Base-by-base conservation (phyloP, 2,113 vertebrate species). In the Rhea americana region DNA sequence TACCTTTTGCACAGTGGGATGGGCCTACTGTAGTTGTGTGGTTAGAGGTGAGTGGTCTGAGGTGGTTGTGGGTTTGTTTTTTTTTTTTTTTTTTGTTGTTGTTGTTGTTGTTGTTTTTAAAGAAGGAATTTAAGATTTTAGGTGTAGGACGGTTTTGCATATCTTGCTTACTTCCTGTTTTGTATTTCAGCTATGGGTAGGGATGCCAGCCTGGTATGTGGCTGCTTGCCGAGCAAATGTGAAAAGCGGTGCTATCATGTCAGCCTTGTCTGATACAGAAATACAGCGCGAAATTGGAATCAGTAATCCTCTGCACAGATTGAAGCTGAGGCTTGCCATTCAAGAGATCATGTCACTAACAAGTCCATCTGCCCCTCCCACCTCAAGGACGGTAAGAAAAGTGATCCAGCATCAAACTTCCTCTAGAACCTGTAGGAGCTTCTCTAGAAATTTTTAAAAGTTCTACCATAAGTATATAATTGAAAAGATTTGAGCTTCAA, bases 161-260 rank as follows among this genome's bases (percentile, higher is more conserved):
- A 6, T 66, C 26, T 30, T 78, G 48, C 45, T 51, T 11, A n/a
- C 43, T 55, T 19, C 7, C 7, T 37, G 3, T 48, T 82, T 12
- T 73, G 26, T 50, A 47, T 90, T 71, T 4, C 96, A 99, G 99
- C 98, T 99, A 82, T 99, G 99, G 99, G 99, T 99, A 50, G 99
- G 99, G 45, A 99, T 99, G 99, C 99, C 99, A 1, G 99, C 99
- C 76, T 99, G 99, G 99, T 99, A 99, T 6, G 99, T 99, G 95
- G 99, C 99, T 0, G 99, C 99, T 1, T 99, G 99, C 91, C 98
- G 99, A 39, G 99, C 99, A 73, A 99, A 99, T 0, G 99, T 99
- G 95, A 99, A 99, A 93, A 99, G 99, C 0, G 99, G 99, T 13
- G 99, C 99, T 88, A 99, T 99, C 85, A 99, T 99, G 99, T 99